These are phyloP conservation scores for Burhinus bistriatus DNA, from an alignment of 2,113 vertebrate genomes.

Conservation along the genomic window DNA sequence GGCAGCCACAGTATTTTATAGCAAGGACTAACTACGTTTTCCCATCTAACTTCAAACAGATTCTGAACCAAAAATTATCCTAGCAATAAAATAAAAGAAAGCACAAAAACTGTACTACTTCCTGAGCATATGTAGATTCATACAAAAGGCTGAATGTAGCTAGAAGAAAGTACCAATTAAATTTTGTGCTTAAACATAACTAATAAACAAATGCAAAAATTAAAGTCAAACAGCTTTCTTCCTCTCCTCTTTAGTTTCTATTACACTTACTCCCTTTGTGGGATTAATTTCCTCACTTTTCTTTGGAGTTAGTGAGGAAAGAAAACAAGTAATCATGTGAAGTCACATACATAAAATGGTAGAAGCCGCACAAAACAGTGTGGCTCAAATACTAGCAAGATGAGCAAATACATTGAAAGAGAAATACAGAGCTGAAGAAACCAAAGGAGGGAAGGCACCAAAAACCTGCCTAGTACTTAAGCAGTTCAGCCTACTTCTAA, in stretches of 20 bases:
- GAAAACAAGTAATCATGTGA: neutral
- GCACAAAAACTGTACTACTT: neutral
- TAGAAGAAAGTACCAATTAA: neutral
- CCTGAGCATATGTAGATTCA: neutral
- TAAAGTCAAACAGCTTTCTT: neutral
- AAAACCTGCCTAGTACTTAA: neutral
- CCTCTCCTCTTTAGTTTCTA: neutral
- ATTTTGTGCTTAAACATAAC: neutral
- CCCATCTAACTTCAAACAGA: neutral
- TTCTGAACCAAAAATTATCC: neutral
- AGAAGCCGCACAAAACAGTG: neutral
- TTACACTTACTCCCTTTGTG: neutral
- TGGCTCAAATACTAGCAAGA: neutral
- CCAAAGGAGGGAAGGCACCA: neutral
- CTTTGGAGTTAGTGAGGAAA: neutral
- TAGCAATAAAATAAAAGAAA: neutral
- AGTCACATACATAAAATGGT: neutral
- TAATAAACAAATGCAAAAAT: neutral
- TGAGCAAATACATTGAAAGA: neutral
- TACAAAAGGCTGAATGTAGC: neutral
- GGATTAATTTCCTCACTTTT: neutral
- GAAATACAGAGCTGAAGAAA: neutral
- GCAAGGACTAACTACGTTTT: neutral
- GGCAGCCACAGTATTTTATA: neutral
- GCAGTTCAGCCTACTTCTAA: neutral